A percentile compares a stretch with the other conserved stretches of the same genome.
These are phyloP conservation scores for Colletes gigas DNA, from an alignment of 1,140 invertebrate species.

Conservation along the genomic window DNA sequence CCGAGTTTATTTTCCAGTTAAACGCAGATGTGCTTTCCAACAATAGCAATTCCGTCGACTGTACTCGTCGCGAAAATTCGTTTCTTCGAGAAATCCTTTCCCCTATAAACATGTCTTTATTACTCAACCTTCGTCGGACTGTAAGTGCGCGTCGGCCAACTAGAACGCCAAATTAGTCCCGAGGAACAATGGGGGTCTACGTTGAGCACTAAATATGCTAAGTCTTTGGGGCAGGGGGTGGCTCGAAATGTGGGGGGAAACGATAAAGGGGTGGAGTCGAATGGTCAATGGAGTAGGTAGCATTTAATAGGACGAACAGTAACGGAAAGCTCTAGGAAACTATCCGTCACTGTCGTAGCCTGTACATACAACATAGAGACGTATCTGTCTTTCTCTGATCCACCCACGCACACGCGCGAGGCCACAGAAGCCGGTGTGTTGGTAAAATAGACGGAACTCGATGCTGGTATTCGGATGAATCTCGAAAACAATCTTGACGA, in stretches of 20 bases:
- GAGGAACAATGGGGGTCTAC: slow-evolving; percentile 2
- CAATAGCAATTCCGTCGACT: not conserved
- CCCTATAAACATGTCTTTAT: slow-evolving; percentile 23
- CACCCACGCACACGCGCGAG: not conserved
- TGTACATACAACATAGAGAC: slow-evolving; percentile 7
- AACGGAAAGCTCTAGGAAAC: slow-evolving; percentile 29
- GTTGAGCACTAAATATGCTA: slow-evolving; percentile 22
- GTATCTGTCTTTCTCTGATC: slow-evolving; percentile 27
- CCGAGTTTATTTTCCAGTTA: no score
- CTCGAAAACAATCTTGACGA: slow-evolving; percentile 41
- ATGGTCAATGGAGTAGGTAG: slow-evolving; percentile 51
- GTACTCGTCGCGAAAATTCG: not conserved
- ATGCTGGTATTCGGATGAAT: slow-evolving; percentile 21
- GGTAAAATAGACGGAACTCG: slow-evolving; percentile 29
- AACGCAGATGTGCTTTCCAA: not conserved
- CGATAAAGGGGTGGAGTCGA: slow-evolving; percentile 31
- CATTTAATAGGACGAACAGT: slow-evolving; percentile 48
- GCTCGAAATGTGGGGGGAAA: not conserved
- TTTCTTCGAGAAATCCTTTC: not conserved
- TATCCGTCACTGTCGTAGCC: slow-evolving; percentile 55
- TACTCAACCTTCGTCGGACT: slow-evolving; percentile 5
- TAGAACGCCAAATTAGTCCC: slow-evolving; percentile 17
- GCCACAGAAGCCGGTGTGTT: not conserved
- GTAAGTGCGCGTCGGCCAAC: not conserved
- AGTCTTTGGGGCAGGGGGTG: not conserved